These are phyloP conservation scores for Muscicapa comitata DNA, from an alignment of 2,797 vertebrate species.

Conservation along the genomic window DNA sequence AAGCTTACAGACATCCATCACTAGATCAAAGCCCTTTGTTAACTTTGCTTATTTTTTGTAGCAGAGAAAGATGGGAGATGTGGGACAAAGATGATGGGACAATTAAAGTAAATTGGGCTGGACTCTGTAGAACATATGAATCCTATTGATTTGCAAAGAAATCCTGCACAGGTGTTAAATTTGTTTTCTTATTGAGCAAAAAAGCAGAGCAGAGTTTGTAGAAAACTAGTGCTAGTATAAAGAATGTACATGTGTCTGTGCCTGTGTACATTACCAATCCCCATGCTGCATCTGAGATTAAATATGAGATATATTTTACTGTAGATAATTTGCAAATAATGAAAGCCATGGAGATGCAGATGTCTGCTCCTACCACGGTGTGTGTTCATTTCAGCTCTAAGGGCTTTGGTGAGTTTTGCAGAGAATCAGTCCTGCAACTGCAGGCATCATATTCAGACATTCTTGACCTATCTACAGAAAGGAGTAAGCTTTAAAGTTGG, in stretches of 20 bases:
- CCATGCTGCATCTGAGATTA: neutral
- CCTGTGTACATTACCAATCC: neutral
- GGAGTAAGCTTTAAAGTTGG: neutral
- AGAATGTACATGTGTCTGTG: neutral
- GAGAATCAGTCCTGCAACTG: neutral
- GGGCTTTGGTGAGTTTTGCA: neutral
- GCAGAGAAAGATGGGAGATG: neutral
- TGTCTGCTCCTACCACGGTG: accelerated
- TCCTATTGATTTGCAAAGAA: neutral
- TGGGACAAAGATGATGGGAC: neutral
- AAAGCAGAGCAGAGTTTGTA: neutral
- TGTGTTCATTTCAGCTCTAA: neutral
- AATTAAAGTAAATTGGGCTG: neutral
- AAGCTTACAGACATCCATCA: neutral
- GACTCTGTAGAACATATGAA: neutral
- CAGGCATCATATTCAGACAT: neutral
- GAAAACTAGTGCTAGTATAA: neutral
- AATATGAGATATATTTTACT: neutral
- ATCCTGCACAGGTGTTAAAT: neutral
- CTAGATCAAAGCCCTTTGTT: neutral
- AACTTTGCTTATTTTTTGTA: neutral
- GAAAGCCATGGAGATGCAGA: neutral
- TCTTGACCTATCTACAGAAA: neutral
- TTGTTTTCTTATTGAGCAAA: neutral
- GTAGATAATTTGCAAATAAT: neutral